Conservation (phyloP, 1,140 invertebrate species). For the Mercenaria mercenaria region DNA sequence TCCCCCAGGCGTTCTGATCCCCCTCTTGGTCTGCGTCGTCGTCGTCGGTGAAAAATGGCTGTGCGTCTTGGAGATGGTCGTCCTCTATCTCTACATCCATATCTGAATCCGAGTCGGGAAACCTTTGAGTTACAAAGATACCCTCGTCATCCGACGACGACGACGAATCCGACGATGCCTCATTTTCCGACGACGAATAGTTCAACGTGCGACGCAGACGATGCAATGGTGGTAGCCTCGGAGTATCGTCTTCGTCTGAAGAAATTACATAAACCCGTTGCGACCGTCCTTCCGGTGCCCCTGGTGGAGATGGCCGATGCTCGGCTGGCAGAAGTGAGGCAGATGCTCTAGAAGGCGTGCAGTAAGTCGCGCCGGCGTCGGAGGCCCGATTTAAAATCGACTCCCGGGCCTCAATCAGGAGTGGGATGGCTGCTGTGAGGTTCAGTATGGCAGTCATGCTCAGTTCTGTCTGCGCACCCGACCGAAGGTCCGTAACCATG, state of each 20-base stretch:
- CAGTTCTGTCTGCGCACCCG: background rate
- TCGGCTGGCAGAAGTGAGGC: background rate
- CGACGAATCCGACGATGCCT: background rate
- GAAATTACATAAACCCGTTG: background rate
- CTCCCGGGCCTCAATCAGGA: background rate
- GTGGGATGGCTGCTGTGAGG: background rate
- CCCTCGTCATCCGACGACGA: background rate
- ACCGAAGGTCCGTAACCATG: background rate
- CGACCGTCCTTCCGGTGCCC: background rate
- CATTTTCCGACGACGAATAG: background rate
- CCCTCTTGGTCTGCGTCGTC: background rate
- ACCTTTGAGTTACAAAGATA: background rate
- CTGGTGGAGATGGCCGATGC: background rate
- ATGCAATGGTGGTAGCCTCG: background rate
- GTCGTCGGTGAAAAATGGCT: background rate
- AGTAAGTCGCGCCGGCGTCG: background rate
- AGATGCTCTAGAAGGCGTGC: background rate
- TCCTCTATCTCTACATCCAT: too few relatives aligned
- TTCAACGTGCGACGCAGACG: background rate
- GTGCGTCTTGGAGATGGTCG: background rate
- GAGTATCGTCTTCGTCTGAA: background rate
- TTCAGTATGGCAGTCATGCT: background rate
- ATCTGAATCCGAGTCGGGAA: background rate
- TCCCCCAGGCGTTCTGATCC: background rate
- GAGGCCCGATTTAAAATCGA: background rate